Base-by-base conservation (phyloP, 2,797 vertebrate genomes). In the Oceanodroma leucorhoa region DNA sequence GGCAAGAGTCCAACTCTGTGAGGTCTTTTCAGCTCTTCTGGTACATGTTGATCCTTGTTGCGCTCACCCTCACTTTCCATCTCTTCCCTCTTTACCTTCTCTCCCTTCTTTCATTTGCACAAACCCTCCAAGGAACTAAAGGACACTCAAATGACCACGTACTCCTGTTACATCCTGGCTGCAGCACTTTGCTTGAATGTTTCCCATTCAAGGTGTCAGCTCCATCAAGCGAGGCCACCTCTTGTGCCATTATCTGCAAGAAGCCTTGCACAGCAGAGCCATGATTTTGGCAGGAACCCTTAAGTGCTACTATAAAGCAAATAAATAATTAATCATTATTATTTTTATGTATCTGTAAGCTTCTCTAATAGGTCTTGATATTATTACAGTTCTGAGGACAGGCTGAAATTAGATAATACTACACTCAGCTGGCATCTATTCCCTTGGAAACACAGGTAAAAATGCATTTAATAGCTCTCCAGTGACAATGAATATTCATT, bases 381-480 rank as follows among this genome's bases (percentile, higher is more conserved):
- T 41, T 90, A 90, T 96, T 91, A 87, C 0, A 4, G 65, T 84
- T 51, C 36, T 71, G 77, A 83, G 61, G 72, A 90, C 51, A 45
- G 71, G 60, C 54, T 93, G 84, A 85, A 95, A 94, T 95, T 80
- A 90, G 91, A 85, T 92, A 87, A 94, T 60, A 67, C 30, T 55
- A 24, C 43, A 87, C 53, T 89, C 81, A 90, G 60, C 55, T 93
- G 66, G 45, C 67, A 90, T 87, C 83, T 84, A 89, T 83, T 95
- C 86, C 89, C 87, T 90, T 80, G 75, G 86, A 92, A 95, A 89
- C 85, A 88, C n/a, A 71, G 75, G 93, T 95, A 58, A 89, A 96
- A 80, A 85, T 61, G 60, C 24, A 84, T 69, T 87, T 83, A 80
- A 94, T 73, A 34, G 60, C 53, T 84, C 81, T 87, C 84, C 38